These are phyloP conservation scores for Sclerurus mexicanus DNA, from an alignment of 2,113 vertebrate species.

Conservation along the genomic window DNA sequence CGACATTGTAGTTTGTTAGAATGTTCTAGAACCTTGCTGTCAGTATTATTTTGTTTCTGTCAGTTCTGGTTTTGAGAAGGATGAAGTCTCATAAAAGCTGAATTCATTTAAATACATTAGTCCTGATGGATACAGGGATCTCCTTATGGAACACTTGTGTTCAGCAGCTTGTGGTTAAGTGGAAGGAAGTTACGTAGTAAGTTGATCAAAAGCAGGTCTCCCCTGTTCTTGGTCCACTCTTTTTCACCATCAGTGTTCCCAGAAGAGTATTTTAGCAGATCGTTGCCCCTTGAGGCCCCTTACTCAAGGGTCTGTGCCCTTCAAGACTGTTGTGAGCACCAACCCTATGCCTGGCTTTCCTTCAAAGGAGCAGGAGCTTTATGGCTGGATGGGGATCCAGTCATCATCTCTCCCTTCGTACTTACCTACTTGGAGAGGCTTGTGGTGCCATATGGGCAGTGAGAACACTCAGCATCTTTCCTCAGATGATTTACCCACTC, in stretches of 20 bases:
- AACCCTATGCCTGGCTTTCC: background rate
- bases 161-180: background rate
- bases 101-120: background rate
- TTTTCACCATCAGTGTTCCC: background rate
- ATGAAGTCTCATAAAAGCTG: background rate
- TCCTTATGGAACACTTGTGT: background rate
- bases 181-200: background rate
- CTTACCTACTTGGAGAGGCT: background rate
- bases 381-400: background rate
- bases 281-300: background rate
- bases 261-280: background rate
- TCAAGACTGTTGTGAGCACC: background rate
- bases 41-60: background rate
- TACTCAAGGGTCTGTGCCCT: background rate
- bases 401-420: background rate
- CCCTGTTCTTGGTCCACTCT: background rate
- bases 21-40: background rate
- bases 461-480: slow-evolving; percentile 1
- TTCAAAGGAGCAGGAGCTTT: background rate
- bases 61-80: background rate
- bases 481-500: background rate
- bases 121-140: background rate
- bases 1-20: background rate
- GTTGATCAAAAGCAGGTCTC: background rate
- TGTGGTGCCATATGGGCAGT: background rate